Evolutionary conservation across 2,888 invertebrate species (phyloP).

Genomic region (Nemotelus nigrinus): DNA sequence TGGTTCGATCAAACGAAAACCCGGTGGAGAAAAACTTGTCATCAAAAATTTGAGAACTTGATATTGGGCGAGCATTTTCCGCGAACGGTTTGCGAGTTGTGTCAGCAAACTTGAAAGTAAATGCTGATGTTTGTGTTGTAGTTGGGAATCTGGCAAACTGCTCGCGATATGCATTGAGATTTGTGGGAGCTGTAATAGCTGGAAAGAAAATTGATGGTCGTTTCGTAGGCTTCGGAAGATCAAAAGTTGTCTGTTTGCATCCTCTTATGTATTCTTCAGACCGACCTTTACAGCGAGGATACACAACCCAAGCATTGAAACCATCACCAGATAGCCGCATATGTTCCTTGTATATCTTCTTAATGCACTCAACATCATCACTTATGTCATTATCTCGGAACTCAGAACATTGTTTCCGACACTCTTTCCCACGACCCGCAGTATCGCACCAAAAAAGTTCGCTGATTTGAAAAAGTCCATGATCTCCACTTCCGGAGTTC

Average conservation of each 20-base stretch:
- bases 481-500: constrained; percentile 71
- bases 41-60: constrained; percentile 11
- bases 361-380: constrained; percentile 77
- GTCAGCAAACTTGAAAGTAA: background rate
- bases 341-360: constrained; percentile 73
- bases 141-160: background rate
- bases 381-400: constrained; percentile 74
- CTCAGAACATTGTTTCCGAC: constrained; percentile 70
- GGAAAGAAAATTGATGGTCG: constrained; percentile 34
- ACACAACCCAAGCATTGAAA: constrained; percentile 67
- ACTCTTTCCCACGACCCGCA: constrained; percentile 68
- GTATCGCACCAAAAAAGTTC: constrained; percentile 74
- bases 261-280: constrained; percentile 47
- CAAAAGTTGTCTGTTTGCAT: constrained; percentile 53
- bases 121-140: constrained; percentile 15
- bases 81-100: background rate
- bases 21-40: constrained; percentile 8
- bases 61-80: background rate
- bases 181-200: constrained; percentile 43
- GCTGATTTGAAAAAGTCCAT: constrained; percentile 78
- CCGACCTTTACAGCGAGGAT: constrained; percentile 56
- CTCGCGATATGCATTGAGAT: constrained; percentile 10
- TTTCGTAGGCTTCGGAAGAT: constrained; percentile 9
- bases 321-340: constrained; percentile 74
- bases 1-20: background rate